Percentiles rank a stretch among this genome's conserved stretches.
Conservation (phyloP, 1,140 invertebrate genomes). For the Pomacea maculata region DNA sequence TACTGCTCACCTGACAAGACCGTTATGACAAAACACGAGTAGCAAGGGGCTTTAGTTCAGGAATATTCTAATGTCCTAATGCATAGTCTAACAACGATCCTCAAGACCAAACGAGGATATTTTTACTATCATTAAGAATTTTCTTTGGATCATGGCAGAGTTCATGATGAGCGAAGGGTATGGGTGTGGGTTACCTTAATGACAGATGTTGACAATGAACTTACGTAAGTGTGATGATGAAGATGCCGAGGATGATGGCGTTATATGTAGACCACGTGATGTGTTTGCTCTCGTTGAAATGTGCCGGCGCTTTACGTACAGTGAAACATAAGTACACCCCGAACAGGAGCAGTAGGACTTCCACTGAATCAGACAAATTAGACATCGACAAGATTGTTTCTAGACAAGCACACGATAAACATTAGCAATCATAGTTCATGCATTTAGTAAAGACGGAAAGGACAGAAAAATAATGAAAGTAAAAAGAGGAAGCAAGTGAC, state of each 20-base stretch:
- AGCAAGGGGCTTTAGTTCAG: no score
- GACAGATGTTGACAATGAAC: constrained; percentile 61
- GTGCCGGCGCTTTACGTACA: constrained; percentile 87
- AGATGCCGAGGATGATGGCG: constrained; percentile 88
- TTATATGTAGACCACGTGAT: constrained; percentile 95
- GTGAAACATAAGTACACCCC: constrained; percentile 89
- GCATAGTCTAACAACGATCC: no score
- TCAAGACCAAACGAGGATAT: no score
- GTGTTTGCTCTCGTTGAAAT: constrained; percentile 90
- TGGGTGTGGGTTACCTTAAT: no score
- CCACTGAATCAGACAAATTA: constrained; percentile 70
- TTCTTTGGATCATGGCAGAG: no score
- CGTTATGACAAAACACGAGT: no score
- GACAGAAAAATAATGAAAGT: background rate
- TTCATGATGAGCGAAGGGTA: no score
- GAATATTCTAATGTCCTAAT: no score
- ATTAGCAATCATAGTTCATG: background rate
- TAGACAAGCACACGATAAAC: background rate
- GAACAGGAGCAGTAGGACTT: constrained; percentile 88
- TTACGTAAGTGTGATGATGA: constrained; percentile 92
- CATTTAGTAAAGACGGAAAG: no score
- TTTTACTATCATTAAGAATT: no score
- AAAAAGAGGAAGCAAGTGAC: no score
- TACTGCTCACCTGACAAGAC: no score
- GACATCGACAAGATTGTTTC: background rate